Evolutionary conservation across 2,797 vertebrate species (phyloP).

Genomic region (Xerus rutilus): DNA sequence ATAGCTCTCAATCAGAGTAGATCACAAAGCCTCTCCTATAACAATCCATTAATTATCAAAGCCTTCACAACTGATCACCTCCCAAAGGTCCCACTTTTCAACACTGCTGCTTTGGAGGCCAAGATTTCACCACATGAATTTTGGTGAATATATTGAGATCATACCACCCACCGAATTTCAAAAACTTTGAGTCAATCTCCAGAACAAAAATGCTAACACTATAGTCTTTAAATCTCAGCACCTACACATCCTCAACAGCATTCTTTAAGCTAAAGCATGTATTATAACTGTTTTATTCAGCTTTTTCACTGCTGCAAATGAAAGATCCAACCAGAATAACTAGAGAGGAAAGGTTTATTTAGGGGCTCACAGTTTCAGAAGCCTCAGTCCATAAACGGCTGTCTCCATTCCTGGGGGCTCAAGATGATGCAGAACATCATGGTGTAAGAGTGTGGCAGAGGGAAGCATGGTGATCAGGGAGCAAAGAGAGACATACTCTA

Average conservation of each 20-base stretch:
- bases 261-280: background rate
- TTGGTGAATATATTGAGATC: background rate
- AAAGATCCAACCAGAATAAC: too few relatives aligned
- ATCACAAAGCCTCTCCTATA: background rate
- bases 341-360: too few relatives aligned
- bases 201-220: background rate
- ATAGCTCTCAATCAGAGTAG: too few relatives aligned
- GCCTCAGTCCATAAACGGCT: too few relatives aligned
- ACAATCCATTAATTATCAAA: background rate
- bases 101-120: background rate
- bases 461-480: too few relatives aligned
- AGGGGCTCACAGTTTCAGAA: too few relatives aligned
- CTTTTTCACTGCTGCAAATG: too few relatives aligned
- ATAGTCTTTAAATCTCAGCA: background rate
- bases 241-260: background rate
- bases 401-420: too few relatives aligned
- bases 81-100: background rate
- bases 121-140: background rate
- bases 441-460: too few relatives aligned
- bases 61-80: background rate
- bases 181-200: background rate
- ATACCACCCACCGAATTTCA: background rate
- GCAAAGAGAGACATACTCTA: too few relatives aligned
- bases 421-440: too few relatives aligned
- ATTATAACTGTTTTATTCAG: background rate